A percentile compares a stretch with the other conserved stretches of the same genome.
Evolutionary conservation across 53 echinoderm and acorn worm genomes (phyloP).

Genomic region (Echinometra lucunter): DNA sequence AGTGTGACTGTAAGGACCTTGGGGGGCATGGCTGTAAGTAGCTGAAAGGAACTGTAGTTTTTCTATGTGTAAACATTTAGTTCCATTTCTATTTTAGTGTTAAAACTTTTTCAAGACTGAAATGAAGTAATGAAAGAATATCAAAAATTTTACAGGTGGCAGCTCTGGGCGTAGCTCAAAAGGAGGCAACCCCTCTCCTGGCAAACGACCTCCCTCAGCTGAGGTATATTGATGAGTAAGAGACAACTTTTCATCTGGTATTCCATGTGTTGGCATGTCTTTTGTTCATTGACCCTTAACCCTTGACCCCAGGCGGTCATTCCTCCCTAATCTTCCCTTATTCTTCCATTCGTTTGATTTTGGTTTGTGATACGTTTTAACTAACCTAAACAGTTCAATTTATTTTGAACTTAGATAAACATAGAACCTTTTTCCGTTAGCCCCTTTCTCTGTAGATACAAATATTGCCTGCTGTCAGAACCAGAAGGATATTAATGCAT

Average conservation of each 20-base stretch:
- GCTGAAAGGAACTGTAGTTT: no score
- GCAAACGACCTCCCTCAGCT: constrained; percentile 62
- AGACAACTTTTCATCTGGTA: constrained; percentile 58
- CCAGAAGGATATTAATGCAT: neutral
- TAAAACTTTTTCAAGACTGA: no score
- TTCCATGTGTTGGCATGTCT: constrained; percentile 70
- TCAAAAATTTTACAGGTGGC: constrained; percentile 2
- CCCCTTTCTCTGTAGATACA: neutral
- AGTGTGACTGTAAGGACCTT: no score
- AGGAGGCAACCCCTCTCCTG: constrained; percentile 46
- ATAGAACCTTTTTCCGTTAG: constrained; percentile 47
- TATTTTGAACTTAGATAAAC: neutral
- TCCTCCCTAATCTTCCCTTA: neutral
- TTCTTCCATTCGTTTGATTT: neutral
- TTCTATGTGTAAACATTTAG: no score
- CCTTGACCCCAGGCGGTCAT: constrained; percentile 3
- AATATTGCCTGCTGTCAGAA: neutral
- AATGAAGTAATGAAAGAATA: no score
- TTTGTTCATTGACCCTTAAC: constrained; percentile 11
- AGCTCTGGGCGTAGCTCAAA: neutral
- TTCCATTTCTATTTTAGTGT: no score
- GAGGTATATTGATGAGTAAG: constrained; percentile 74
- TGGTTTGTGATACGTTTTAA: constrained; percentile 15
- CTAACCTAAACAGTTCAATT: neutral
- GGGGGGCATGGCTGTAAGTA: no score